These are phyloP conservation scores for Marmota monax DNA, from an alignment of 2,113 vertebrate genomes.

Conservation along the genomic window DNA sequence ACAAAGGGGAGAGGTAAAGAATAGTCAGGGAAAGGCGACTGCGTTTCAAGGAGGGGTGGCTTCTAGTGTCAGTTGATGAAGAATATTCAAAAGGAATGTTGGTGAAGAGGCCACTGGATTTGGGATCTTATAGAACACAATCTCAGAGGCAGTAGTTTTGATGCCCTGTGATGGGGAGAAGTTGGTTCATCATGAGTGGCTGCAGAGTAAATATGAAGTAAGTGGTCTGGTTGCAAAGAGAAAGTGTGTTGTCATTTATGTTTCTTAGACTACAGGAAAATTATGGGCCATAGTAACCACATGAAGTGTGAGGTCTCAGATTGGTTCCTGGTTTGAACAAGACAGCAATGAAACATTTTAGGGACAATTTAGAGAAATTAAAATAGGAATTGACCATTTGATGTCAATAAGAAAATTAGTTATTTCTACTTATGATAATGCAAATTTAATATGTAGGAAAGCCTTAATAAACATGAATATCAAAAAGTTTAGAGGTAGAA, in stretches of 20 bases:
- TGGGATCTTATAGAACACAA: too few species aligned
- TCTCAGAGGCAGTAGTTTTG: not conserved
- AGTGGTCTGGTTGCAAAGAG: not conserved
- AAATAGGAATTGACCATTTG: not conserved
- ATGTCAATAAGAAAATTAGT: not conserved
- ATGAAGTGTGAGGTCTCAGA: not conserved
- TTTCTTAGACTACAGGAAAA: not conserved
- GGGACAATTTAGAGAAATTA: not conserved
- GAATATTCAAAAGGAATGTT: not conserved
- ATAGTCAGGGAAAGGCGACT: not conserved
- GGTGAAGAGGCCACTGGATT: not conserved
- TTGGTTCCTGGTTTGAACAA: not conserved
- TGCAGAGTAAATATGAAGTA: not conserved
- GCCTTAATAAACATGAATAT: not conserved
- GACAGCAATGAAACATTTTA: not conserved
- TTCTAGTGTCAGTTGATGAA: not conserved
- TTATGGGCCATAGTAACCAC: not conserved
- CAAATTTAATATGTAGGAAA: not conserved
- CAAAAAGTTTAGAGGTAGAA: not conserved
- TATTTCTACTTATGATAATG: not conserved
- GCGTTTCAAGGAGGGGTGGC: not conserved
- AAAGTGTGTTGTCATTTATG: not conserved
- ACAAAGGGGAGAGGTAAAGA: not conserved
- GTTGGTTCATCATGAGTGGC: not conserved
- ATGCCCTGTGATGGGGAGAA: not conserved